Base-by-base conservation (phyloP, 2,113 vertebrate genomes). In the Hassar affinis region DNA sequence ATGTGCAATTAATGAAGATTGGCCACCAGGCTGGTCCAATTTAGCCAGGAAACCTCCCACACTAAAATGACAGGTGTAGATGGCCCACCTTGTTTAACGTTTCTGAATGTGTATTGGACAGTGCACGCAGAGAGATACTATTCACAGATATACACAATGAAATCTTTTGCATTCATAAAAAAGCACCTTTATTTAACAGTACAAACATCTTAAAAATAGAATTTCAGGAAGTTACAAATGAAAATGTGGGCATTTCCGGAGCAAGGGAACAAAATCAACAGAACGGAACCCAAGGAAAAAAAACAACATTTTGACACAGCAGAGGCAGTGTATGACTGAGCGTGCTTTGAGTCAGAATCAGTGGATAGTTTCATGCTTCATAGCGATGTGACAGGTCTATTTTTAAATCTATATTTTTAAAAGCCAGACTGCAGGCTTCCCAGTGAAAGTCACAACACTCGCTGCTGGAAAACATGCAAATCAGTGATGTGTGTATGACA, bases 361-460 rank as follows among this genome's bases (percentile, higher is more conserved):
- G 42, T 27, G 71, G 71, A 74, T 49, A 30, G 45, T 49, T 74
- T 51, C n/a, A 74, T 51, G 45, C n/a, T 51, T 49, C 47, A 30
- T 27, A 30, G 25, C 20, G 12, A 10, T 45, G 3, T 71, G 68
- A 51, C 71, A 51, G 71, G 47, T 74, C 30, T 74, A 74, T 74
- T 74, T 74, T 72, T 72, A 72, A 72, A 47, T 45, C 20, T 17
- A 15, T 71, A n/a, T 71, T 71, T 71, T 74, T 45, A 45, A 69
- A 69, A 35, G 38, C 1, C 9, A 74, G 45, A 74, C 71, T 74
- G 47, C n/a, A 74, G 68, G 66, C 25, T 51, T 74, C n/a, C 15
- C 15, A 51, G 68, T 7, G 47, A 74, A 27, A 74, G 25, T 51
- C 71, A 51, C 14, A n/a, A 51, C 71, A 74, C 30, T n/a, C 51